Percentiles rank a stretch among this genome's conserved stretches.
Conservation (phyloP, 2,113 vertebrate genomes). For the Syrrhaptes paradoxus region DNA sequence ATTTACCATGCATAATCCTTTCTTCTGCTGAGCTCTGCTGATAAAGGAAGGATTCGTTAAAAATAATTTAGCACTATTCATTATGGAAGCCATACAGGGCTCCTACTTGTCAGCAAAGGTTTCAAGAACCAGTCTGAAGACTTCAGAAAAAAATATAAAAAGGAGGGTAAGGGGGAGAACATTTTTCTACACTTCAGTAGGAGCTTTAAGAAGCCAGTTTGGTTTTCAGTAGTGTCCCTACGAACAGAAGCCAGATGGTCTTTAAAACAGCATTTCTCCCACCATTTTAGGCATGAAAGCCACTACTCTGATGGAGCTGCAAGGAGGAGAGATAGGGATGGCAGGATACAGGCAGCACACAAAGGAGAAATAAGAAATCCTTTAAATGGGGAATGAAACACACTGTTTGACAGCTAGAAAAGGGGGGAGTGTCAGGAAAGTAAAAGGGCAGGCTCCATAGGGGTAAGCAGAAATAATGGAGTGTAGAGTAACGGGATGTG, state of each 20-base stretch:
- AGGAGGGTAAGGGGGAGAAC: not conserved
- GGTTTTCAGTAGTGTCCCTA: slow-evolving; percentile 31
- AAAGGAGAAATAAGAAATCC: slow-evolving; percentile 58
- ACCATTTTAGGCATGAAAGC: slow-evolving; percentile 60
- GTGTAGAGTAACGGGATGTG: not conserved
- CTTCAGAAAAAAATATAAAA: not conserved
- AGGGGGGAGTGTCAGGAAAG: slow-evolving; percentile 33
- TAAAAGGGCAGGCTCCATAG: slow-evolving; percentile 39
- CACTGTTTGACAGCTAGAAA: slow-evolving; percentile 49
- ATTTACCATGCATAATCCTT: slow-evolving; percentile 40
- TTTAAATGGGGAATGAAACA: slow-evolving; percentile 56
- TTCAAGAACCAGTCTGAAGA: slow-evolving; percentile 5
- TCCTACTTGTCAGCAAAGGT: slow-evolving; percentile 28
- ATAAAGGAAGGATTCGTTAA: slow-evolving; percentile 63
- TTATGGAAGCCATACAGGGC: slow-evolving; percentile 15
- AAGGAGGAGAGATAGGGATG: slow-evolving; percentile 19
- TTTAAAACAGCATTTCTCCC: slow-evolving; percentile 37
- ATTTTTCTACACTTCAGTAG: slow-evolving; percentile 19
- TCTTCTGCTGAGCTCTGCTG: slow-evolving; percentile 51
- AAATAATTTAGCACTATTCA: slow-evolving; percentile 48
- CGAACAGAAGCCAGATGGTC: slow-evolving; percentile 50
- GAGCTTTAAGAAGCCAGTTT: slow-evolving; percentile 32
- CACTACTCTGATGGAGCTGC: slow-evolving; percentile 1
- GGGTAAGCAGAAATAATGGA: slow-evolving; percentile 28
- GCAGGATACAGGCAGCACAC: slow-evolving; percentile 17